A percentile compares a stretch with the other conserved stretches of the same genome.
Evolutionary conservation across 2,888 invertebrate genomes (phyloP).

Genomic region (Coremacera marginata): DNA sequence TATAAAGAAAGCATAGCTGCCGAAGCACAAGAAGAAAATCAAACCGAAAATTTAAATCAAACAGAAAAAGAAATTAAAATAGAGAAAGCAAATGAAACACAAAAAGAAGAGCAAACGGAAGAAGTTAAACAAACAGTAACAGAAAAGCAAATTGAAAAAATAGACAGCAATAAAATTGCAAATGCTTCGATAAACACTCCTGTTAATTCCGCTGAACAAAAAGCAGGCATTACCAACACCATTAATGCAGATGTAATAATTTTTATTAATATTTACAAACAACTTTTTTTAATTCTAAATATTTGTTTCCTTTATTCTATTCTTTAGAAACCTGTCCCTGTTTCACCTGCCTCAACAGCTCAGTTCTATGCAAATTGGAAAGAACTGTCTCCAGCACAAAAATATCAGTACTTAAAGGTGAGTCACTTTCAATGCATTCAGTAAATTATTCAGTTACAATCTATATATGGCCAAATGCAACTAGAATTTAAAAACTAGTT

Average conservation of each 20-base stretch:
- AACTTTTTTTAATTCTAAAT: neutral
- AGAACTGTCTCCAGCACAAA: constrained; percentile 60
- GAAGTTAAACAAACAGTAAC: neutral
- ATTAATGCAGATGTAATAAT: neutral
- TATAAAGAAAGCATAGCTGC: neutral
- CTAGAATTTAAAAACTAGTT: no score
- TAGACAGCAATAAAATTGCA: constrained; percentile 16
- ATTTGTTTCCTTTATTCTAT: neutral
- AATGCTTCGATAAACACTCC: neutral
- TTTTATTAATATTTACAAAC: neutral
- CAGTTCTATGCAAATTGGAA: constrained; percentile 68
- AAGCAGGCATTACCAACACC: neutral
- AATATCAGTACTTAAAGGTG: constrained; percentile 65
- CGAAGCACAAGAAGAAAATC: neutral
- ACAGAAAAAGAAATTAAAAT: neutral
- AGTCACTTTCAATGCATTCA: neutral
- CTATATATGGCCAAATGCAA: no score
- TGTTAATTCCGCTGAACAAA: neutral
- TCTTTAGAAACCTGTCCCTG: constrained; percentile 55
- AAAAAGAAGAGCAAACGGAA: neutral
- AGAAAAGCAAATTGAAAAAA: neutral
- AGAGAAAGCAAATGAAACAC: neutral
- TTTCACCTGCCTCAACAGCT: constrained; percentile 60
- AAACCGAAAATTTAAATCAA: constrained; percentile 12
- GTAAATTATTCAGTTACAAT: no score